These are phyloP conservation scores for Eupsittula cactorum DNA, from an alignment of 2,113 vertebrate species.

Conservation along the genomic window DNA sequence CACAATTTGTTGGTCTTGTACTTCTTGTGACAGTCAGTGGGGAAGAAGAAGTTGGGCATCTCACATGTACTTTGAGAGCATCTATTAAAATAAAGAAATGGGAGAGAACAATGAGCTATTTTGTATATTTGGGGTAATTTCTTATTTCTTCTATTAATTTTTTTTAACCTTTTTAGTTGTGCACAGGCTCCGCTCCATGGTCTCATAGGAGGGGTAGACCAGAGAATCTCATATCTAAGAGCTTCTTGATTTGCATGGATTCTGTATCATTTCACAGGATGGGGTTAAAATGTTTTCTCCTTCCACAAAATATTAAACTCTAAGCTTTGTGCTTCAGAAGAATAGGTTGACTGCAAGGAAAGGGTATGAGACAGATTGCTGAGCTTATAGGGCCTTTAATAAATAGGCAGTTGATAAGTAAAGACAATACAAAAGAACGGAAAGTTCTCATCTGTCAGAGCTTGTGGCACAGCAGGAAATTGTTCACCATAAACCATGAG, in stretches of 20 bases:
- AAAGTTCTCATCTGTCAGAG: slow-evolving; percentile 71
- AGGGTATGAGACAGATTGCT: slow-evolving; percentile 39
- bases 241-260: background rate
- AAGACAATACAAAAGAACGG: slow-evolving; percentile 70
- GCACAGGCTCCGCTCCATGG: background rate
- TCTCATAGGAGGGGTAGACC: background rate
- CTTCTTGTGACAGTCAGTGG: background rate
- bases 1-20: background rate
- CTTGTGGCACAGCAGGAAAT: slow-evolving; percentile 71
- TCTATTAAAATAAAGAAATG: background rate
- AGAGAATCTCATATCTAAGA: background rate
- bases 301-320: slow-evolving; percentile 25
- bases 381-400: slow-evolving; percentile 67
- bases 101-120: background rate
- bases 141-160: background rate
- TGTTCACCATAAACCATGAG: slow-evolving; percentile 55
- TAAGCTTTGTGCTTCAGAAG: slow-evolving; percentile 57
- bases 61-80: background rate
- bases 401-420: slow-evolving; percentile 74
- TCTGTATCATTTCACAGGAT: background rate
- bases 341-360: slow-evolving; percentile 42
- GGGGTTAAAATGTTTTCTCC: slow-evolving; percentile 31
- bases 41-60: background rate
- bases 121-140: background rate
- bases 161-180: background rate